phyloP scores from a whole-genome alignment of 2,113 vertebrate genomes.

The Laterallus jamaicensis region DNA sequence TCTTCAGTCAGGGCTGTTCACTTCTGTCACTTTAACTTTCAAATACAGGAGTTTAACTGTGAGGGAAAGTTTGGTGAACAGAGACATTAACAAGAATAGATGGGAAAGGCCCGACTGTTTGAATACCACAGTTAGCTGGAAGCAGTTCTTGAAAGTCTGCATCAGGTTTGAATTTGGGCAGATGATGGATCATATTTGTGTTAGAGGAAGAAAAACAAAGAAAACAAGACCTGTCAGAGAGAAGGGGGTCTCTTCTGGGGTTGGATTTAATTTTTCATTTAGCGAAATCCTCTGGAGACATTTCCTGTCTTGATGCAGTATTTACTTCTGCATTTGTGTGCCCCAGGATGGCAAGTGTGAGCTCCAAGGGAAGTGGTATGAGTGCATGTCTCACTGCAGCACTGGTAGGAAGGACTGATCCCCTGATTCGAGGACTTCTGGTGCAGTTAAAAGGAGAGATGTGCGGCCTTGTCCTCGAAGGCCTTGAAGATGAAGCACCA shows the following conservation, averaged over 20 bases:
- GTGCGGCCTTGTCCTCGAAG: not conserved
- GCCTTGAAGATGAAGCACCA: not conserved
- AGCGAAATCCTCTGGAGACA: not conserved
- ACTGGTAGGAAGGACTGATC: not conserved
- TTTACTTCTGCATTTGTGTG: not conserved
- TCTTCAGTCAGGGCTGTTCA: not conserved
- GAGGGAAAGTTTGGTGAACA: not conserved
- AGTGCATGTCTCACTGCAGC: not conserved
- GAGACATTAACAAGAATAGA: not conserved
- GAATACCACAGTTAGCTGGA: not conserved
- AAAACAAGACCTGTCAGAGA: not conserved
- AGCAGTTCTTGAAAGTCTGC: not conserved
- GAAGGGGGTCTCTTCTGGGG: not conserved
- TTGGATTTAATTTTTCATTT: not conserved
- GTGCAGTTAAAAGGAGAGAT: not conserved
- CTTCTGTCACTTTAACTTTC: not conserved
- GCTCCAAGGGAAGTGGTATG: not conserved
- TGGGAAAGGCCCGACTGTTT: not conserved
- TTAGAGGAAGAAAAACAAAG: not conserved
- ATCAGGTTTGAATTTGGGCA: not conserved
- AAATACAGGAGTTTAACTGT: not conserved
- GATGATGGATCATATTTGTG: not conserved
- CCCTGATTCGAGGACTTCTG: not conserved
- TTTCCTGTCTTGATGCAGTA: not conserved
- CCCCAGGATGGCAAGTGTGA: not conserved